A percentile compares a stretch with the other conserved stretches of the same genome.
These are phyloP conservation scores for Molossus alvarezi DNA, from an alignment of 2,797 vertebrate species.

Conservation along the genomic window DNA sequence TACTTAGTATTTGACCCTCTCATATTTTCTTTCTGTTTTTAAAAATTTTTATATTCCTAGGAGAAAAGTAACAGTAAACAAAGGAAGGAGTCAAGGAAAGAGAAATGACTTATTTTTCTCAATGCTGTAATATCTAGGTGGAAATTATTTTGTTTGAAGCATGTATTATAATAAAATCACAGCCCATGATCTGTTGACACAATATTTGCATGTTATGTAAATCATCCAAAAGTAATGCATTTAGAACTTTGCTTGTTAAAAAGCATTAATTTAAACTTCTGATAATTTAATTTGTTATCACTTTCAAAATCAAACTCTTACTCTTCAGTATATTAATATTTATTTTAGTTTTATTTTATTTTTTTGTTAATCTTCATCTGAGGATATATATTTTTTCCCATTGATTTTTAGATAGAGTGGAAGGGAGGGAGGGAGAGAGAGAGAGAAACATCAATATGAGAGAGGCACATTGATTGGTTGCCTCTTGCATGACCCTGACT, in stretches of 20 bases:
- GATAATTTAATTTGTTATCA: slow-evolving; percentile 52
- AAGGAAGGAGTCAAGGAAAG: neutral
- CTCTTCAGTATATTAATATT: neutral
- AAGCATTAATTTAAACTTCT: slow-evolving; percentile 56
- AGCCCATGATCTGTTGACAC: neutral
- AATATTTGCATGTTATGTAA: slow-evolving; percentile 4
- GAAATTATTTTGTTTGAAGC: slow-evolving; percentile 44
- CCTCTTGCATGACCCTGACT: no score
- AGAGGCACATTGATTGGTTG: no score
- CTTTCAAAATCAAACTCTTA: slow-evolving; percentile 55
- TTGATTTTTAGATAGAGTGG: no score
- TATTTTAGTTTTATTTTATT: neutral
- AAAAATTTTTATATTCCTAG: neutral
- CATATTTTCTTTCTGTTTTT: neutral
- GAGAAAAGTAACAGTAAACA: neutral
- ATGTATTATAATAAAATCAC: neutral
- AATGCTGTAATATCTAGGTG: neutral
- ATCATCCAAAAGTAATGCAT: neutral
- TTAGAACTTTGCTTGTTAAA: neutral
- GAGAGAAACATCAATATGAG: no score
- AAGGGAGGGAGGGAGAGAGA: no score
- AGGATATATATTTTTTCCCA: no score
- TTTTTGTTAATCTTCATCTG: no score
- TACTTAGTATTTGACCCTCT: neutral
- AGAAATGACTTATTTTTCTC: neutral